Evolutionary conservation across 2,888 invertebrate species (phyloP).

Genomic region (Diachrysia chrysitis): DNA sequence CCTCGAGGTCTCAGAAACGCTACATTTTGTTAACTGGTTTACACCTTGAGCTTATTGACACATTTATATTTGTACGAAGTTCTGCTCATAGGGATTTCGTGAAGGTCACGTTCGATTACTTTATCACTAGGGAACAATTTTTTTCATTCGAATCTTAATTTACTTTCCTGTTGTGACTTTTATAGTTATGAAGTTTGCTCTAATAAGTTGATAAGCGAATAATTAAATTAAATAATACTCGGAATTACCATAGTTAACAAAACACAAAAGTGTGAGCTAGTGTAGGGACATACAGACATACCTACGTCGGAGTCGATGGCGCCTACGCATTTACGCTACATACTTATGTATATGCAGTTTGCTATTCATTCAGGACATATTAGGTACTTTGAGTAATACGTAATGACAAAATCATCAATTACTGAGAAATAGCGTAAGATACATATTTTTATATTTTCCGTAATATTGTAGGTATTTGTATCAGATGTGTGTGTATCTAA

Average conservation of each 20-base stretch:
- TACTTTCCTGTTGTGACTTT: neutral
- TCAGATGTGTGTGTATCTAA: neutral
- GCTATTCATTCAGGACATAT: neutral
- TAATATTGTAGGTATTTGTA: neutral
- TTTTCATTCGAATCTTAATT: neutral
- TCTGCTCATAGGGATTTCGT: neutral
- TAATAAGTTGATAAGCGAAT: too few relatives aligned
- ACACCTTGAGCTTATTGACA: conserved; percentile 41
- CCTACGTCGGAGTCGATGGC: neutral
- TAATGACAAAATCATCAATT: neutral
- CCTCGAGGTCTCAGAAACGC: conserved; percentile 52
- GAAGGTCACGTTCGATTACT: neutral
- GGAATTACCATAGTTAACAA: too few relatives aligned
- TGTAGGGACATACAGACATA: neutral
- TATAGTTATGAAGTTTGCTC: too few relatives aligned
- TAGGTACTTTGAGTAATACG: too few relatives aligned
- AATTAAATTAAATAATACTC: too few relatives aligned
- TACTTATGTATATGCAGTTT: neutral
- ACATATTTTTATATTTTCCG: neutral
- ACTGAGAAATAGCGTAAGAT: neutral
- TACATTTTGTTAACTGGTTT: conserved; percentile 65
- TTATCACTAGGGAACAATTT: neutral
- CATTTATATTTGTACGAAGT: conserved; percentile 7
- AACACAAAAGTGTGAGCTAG: too few relatives aligned
- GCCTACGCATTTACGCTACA: neutral